phyloP scores from a whole-genome alignment of 2,797 vertebrate species.

The Peromyscus eremicus region DNA sequence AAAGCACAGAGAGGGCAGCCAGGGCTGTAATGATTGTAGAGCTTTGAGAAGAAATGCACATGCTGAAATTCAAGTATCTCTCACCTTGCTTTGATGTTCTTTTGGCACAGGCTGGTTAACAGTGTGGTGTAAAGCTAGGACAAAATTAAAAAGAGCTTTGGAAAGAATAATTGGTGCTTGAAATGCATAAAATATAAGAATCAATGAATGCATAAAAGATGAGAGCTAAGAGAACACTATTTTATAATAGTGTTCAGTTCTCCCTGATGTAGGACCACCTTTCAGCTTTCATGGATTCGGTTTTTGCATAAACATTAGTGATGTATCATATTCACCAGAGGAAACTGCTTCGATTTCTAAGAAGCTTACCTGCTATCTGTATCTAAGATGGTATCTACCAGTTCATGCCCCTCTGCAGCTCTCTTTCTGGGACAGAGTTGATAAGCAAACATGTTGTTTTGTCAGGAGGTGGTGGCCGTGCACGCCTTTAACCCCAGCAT shows the following conservation, averaged over 20 bases:
- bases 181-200: conserved; percentile 31
- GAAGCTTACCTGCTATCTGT: background rate
- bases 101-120: background rate
- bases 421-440: background rate
- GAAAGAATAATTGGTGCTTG: background rate
- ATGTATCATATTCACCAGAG: background rate
- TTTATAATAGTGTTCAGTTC: conserved; percentile 44
- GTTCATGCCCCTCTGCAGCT: background rate
- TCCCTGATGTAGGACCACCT: background rate
- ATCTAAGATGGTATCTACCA: background rate
- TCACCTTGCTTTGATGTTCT: background rate
- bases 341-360: conserved; percentile 27
- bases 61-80: background rate
- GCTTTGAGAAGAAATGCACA: background rate
- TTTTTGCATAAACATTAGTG: background rate
- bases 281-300: background rate
- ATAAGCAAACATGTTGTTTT: background rate
- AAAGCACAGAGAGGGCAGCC: background rate
- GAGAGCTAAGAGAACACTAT: conserved; percentile 33
- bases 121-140: background rate
- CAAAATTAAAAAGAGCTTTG: conserved; percentile 8
- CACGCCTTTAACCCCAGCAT: background rate
- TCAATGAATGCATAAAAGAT: background rate
- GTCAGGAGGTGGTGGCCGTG: background rate
- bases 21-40: background rate